Evolutionary conservation across 2,113 vertebrate species (phyloP).

Genomic region (Lethenteron camtschaticum): DNA sequence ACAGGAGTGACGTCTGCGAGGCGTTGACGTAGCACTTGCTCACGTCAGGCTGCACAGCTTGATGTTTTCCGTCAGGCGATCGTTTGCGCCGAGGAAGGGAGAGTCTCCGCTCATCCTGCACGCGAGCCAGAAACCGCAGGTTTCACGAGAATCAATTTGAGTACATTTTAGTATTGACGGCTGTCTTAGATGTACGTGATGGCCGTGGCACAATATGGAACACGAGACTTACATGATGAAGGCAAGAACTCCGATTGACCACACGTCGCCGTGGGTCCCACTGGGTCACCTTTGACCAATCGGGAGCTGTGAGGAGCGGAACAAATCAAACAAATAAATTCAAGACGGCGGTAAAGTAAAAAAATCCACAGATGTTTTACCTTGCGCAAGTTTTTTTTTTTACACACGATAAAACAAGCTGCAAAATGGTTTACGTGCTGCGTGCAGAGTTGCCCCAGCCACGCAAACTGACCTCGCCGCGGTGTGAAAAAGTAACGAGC

Average conservation of each 20-base stretch:
- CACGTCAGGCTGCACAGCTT: slow-evolving; percentile 63
- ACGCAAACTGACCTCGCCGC: no score
- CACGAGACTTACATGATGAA: slow-evolving; percentile 74
- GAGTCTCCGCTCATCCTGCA: slow-evolving; percentile 69
- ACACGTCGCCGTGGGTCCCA: slow-evolving; percentile 80
- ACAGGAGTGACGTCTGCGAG: slow-evolving; percentile 82
- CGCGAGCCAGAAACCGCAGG: slow-evolving; percentile 4
- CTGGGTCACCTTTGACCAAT: slow-evolving; percentile 87
- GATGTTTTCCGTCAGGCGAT: slow-evolving; percentile 64
- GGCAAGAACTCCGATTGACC: slow-evolving; percentile 59
- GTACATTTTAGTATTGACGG: no score
- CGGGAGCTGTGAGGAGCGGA: slow-evolving; percentile 39
- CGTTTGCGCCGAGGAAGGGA: slow-evolving; percentile 56
- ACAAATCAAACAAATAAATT: slow-evolving; percentile 3
- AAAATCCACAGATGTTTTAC: no score
- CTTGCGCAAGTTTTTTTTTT: no score
- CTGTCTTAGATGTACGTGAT: no score
- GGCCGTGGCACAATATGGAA: no score
- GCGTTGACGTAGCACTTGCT: slow-evolving; percentile 86
- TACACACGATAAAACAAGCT: no score
- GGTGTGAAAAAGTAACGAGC: no score
- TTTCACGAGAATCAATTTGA: no score
- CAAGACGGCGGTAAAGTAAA: no score
- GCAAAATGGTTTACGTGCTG: no score
- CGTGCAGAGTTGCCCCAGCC: no score